A percentile compares a stretch with the other conserved stretches of the same genome.
Conservation (phyloP, 2,113 vertebrate genomes). For the Neopipo cinnamomea region DNA sequence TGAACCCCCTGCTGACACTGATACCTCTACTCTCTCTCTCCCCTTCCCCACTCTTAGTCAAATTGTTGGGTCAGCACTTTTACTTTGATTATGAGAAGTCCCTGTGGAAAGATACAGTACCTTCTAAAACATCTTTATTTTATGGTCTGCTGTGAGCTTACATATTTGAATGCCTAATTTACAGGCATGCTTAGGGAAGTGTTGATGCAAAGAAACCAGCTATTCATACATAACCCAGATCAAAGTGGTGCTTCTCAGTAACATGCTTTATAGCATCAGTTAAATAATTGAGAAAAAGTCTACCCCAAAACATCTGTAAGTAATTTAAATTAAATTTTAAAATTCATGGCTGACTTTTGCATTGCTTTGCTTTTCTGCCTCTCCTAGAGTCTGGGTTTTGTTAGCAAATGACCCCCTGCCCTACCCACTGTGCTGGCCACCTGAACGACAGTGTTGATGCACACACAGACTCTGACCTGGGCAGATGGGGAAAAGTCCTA, state of each 20-base stretch:
- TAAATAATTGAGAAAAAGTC: constrained; percentile 23
- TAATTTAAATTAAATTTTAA: constrained; percentile 36
- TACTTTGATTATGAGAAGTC: constrained; percentile 11
- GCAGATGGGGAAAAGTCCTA: neutral
- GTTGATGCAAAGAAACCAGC: neutral
- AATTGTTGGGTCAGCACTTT: constrained; percentile 27
- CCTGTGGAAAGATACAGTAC: neutral
- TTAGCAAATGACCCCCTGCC: neutral
- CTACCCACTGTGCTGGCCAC: accelerated
- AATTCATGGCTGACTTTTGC: neutral
- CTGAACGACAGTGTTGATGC: accelerated
- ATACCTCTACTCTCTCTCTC: neutral
- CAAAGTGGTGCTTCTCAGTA: neutral
- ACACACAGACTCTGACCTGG: neutral
- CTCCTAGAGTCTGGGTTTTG: neutral
- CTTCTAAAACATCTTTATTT: constrained; percentile 33
- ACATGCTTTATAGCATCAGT: neutral
- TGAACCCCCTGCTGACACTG: neutral
- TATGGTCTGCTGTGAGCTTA: neutral
- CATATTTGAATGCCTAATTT: constrained; percentile 30
- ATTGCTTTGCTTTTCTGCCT: neutral
- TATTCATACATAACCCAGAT: neutral
- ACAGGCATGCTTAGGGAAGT: neutral
- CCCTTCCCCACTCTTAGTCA: neutral
- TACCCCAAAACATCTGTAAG: constrained; percentile 18